phyloP scores from a whole-genome alignment of 2,888 invertebrate species.

The Cephus pygmeus region DNA sequence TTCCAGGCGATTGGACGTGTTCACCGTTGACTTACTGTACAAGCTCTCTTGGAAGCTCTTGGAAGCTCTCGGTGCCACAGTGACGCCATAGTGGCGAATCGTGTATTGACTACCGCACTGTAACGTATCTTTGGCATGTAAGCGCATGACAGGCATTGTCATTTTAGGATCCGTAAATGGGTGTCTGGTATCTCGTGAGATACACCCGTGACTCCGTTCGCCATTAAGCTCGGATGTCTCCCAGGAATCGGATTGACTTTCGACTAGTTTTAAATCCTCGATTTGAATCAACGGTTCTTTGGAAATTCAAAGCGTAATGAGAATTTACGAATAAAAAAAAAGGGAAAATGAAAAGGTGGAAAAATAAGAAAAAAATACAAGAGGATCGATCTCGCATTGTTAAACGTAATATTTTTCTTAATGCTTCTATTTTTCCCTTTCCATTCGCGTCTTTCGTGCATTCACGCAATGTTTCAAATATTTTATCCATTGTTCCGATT shows the following conservation, averaged over 20 bases:
- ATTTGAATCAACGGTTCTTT: neutral
- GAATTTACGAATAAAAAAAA: too few relatives aligned
- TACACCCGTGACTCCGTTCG: neutral
- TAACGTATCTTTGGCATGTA: neutral
- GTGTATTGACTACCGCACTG: conserved; percentile 19
- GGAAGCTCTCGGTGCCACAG: neutral
- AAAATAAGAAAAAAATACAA: too few relatives aligned
- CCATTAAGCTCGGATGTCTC: neutral
- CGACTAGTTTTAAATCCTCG: neutral
- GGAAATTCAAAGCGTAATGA: too few relatives aligned
- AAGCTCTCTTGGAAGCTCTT: neutral
- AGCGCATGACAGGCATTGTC: neutral
- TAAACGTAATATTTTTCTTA: neutral
- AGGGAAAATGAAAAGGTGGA: too few relatives aligned
- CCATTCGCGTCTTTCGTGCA: too few relatives aligned
- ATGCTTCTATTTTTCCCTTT: neutral
- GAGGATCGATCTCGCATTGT: neutral
- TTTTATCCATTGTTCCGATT: neutral
- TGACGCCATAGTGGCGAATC: conserved; percentile 26
- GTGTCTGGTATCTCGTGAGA: neutral
- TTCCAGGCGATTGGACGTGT: neutral
- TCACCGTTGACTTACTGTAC: neutral
- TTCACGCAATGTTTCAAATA: neutral
- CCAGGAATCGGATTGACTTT: neutral
- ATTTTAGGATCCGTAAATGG: neutral